Percentiles rank a stretch among this genome's conserved stretches.
Evolutionary conservation across 1,140 invertebrate species (phyloP).

Genomic region (Bombus difficillimus): DNA sequence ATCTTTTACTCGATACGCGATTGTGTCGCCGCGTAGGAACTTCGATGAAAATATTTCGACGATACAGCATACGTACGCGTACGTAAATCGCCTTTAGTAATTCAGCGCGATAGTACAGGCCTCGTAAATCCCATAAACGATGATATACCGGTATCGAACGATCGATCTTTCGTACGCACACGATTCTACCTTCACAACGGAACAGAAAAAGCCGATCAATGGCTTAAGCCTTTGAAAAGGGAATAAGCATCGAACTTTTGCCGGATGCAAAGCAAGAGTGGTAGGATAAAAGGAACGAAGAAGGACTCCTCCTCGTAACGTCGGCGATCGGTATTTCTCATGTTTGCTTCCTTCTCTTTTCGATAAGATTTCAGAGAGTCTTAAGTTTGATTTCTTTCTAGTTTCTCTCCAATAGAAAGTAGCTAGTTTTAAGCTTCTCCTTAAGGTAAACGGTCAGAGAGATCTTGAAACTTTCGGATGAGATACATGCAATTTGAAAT

Average conservation of each 20-base stretch:
- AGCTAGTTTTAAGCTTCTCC: background rate
- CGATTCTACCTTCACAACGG: background rate
- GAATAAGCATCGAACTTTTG: slow-evolving; percentile 37
- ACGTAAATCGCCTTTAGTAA: slow-evolving; percentile 72
- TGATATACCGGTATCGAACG: slow-evolving; percentile 63
- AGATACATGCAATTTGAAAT: background rate
- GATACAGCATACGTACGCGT: slow-evolving; percentile 18
- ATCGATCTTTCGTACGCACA: slow-evolving; percentile 28
- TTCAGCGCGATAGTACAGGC: slow-evolving; percentile 60
- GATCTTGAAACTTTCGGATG: too few species aligned
- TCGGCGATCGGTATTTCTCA: background rate
- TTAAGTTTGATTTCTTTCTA: background rate
- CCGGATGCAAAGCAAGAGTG: background rate
- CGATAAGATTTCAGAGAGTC: background rate
- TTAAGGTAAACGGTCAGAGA: background rate
- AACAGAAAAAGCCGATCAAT: slow-evolving; percentile 60
- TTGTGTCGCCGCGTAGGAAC: background rate
- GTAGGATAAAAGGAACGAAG: background rate
- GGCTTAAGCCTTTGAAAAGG: slow-evolving; percentile 48
- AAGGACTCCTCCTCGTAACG: background rate
- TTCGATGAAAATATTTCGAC: slow-evolving; percentile 57
- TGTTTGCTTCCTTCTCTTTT: background rate
- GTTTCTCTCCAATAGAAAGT: background rate
- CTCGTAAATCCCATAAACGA: slow-evolving; percentile 68
- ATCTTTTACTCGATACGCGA: background rate